Conservation (phyloP, 2,113 vertebrate species). For the Rhegmatorhina hoffmannsi region DNA sequence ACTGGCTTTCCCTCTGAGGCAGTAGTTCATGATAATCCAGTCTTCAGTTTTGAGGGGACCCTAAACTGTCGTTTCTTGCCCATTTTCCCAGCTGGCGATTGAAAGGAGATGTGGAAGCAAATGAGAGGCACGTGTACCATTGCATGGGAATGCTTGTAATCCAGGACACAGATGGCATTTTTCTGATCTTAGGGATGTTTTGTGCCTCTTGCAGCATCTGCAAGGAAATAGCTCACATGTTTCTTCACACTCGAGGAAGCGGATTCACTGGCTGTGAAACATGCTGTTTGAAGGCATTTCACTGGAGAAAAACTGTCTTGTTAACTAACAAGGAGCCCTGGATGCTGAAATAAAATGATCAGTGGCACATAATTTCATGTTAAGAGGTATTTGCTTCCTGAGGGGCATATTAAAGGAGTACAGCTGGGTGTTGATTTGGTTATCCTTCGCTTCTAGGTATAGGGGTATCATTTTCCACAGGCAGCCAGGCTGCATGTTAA, state of each 20-base stretch:
- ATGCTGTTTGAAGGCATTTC: not conserved
- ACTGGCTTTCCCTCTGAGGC: not conserved
- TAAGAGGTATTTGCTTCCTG: constrained; percentile 14
- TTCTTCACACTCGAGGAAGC: rapidly evolving
- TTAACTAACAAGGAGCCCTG: not conserved
- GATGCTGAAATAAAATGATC: not conserved
- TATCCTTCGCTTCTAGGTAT: not conserved
- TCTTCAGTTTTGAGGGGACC: not conserved
- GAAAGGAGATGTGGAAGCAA: not conserved
- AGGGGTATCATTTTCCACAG: not conserved
- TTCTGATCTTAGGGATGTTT: not conserved
- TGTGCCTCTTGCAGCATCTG: not conserved
- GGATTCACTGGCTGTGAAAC: not conserved
- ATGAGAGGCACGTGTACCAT: not conserved
- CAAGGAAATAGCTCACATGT: not conserved
- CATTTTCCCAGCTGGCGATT: not conserved
- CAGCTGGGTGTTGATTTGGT: not conserved
- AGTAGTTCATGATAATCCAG: rapidly evolving
- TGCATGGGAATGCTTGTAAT: not conserved
- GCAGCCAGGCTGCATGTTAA: not conserved
- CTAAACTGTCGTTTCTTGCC: not conserved
- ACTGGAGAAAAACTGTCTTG: not conserved
- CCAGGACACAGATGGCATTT: not conserved
- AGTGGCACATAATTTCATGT: not conserved
- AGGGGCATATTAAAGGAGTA: not conserved